Base-by-base conservation (phyloP, 2,797 vertebrate genomes). In the Huso huso region DNA sequence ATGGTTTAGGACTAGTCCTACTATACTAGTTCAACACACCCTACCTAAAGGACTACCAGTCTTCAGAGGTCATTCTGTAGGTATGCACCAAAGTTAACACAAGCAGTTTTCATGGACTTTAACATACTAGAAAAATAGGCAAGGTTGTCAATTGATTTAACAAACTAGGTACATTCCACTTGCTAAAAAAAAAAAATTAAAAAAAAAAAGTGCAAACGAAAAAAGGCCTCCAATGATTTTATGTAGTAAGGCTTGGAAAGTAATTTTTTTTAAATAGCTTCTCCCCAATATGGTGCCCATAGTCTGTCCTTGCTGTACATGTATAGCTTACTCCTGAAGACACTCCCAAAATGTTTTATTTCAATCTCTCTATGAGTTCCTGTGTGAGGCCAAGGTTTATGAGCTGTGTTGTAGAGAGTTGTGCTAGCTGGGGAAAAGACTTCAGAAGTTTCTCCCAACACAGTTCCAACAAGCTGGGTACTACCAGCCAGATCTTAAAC, bases 401-500 rank as follows among this genome's bases (percentile, higher is more conserved):
- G 72, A 98, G 92, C 86, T 96, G 93, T 75, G 88, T 81, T 73
- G 89, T 82, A 71, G 92, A 84, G 61, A 99, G 92, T 12, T 84
- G 84, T 51, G 92, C 83, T 61, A 99, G 77, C 55, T 93, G 93
- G 8, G 97, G 96, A 79, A 94, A 97, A 51, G 85, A 87, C 9
- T 85, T 87, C 18, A 97, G 90, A 6, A 98, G 91, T 79, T 88
- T 93, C 83, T 99, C 95, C 97, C 97, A 99, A 0, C 93, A 95
- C 64, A 98, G 90, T 91, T 99, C 97, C 88, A 99, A 87, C 73
- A 99, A 86, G 75, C 93, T 98, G 77, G 97, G 97, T 0, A 95
- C 94, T 61, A 90, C 90, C 78, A 99, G 90, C 96, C 95, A 99
- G 83, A 99, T 97, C 89, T 95, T 97, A 85, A 97, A 98, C 70